These are phyloP conservation scores for Himantopus leucocephalus DNA, from an alignment of 2,113 vertebrate genomes.

Conservation along the genomic window DNA sequence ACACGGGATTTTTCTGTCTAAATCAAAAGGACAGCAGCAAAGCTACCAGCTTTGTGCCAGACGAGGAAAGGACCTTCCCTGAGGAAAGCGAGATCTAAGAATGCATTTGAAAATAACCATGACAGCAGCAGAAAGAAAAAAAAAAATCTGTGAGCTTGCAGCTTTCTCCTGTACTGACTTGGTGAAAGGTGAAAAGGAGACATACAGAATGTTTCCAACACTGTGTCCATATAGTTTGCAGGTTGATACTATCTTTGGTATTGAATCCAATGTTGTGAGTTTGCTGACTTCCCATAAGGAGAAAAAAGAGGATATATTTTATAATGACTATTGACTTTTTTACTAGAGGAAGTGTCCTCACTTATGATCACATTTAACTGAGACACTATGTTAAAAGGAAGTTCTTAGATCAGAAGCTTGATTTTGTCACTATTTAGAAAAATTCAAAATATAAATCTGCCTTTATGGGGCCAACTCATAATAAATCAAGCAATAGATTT, in stretches of 20 bases:
- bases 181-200: background rate
- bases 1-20: conserved; percentile 4
- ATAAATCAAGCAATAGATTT: background rate
- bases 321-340: background rate
- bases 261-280: background rate
- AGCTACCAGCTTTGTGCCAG: background rate
- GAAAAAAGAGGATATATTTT: background rate
- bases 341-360: background rate
- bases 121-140: background rate
- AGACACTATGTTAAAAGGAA: background rate
- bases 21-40: conserved; percentile 48
- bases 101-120: conserved; percentile 23
- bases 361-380: background rate
- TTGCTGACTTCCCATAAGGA: background rate
- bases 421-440: background rate
- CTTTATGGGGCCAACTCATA: background rate
- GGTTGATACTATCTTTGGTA: background rate
- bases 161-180: background rate
- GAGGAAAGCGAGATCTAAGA: conserved; percentile 20
- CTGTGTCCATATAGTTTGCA: background rate
- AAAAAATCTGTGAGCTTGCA: background rate
- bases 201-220: background rate
- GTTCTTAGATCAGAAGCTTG: background rate
- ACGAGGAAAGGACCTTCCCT: background rate
- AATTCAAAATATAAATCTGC: background rate